Base-by-base conservation (phyloP, 2,797 vertebrate species). In the Chaunax sp. region DNA sequence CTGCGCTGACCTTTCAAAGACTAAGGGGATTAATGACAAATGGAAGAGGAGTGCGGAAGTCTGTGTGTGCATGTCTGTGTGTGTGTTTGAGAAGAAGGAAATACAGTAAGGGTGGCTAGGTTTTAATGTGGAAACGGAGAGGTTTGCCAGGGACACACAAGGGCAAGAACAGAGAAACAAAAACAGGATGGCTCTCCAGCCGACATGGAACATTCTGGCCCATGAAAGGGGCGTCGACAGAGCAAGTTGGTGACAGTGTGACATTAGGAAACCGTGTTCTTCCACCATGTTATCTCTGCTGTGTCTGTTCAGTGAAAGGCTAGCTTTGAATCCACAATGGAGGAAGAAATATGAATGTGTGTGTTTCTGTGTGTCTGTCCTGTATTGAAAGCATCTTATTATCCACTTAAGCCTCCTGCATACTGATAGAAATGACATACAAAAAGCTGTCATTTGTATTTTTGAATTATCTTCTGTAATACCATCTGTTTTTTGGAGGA, bases 141-240 rank as follows among this genome's bases (percentile, higher is more conserved):
- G 61, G 63, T 83, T 83, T 85, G 74, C 77, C 80, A 79, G 80
- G 66, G 76, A 88, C 68, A 66, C 72, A 62, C 56, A 75, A 73
- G 80, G 75, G 77, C 72, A 79, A 85, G 86, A 82, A 43, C 73
- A 76, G 68, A 75, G 83, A 89, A 90, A 91, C 88, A 91, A 90
- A 87, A 90, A 92, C 92, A 92, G 90, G 90, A 92, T 88, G 87
- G 40, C 64, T 84, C 65, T 77, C 52, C 25, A 75, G 71, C 82
- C 5, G 59, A 71, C 74, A 65, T 56, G 84, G 85, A 92, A 91
- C 85, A 87, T 88, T 91, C 50, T 85, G 74, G 72, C 84, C 26
- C 69, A 62, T n/a, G n/a, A 73, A 74, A 52, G 79, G 73, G 69
- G 66, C 56, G 80, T 81, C 18, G 59, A 81, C 71, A 30, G 74